These are phyloP conservation scores for Nasonia vitripennis DNA, from an alignment of 1,140 invertebrate genomes.

Conservation along the genomic window DNA sequence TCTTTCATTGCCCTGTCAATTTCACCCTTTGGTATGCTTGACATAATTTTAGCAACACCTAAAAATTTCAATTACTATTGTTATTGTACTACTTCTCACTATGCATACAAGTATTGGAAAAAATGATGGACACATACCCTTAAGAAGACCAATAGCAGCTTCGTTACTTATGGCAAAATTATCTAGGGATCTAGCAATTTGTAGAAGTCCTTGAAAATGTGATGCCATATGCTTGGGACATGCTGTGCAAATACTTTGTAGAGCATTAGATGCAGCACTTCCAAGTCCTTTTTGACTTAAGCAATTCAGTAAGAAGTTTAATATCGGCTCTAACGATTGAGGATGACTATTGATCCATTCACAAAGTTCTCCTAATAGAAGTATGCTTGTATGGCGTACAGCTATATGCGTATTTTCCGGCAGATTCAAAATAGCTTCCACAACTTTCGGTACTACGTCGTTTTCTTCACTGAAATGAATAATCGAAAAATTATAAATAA, in stretches of 20 bases:
- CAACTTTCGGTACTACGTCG: conserved; percentile 93
- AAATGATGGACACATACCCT: conserved; percentile 75
- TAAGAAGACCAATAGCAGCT: conserved; percentile 88
- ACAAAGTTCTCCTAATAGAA: conserved; percentile 93
- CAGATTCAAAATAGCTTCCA: conserved; percentile 91
- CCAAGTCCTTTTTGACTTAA: conserved; percentile 86
- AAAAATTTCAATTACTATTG: conserved; percentile 51
- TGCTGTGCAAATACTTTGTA: conserved; percentile 85
- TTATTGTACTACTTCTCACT: conserved; percentile 23
- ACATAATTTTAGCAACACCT: conserved; percentile 81
- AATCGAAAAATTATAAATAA: conserved; percentile 22
- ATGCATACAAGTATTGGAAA: not conserved
- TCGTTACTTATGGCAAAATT: conserved; percentile 87
- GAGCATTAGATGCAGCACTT: conserved; percentile 84
- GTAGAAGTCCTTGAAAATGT: conserved; percentile 88
- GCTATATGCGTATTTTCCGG: conserved; percentile 90
- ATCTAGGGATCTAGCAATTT: conserved; percentile 87
- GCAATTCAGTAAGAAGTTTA: conserved; percentile 86
- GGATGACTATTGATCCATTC: conserved; percentile 97
- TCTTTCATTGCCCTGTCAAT: conserved; percentile 85
- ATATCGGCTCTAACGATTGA: conserved; percentile 84
- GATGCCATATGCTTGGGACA: conserved; percentile 87
- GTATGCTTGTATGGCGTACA: conserved; percentile 91
- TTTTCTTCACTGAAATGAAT: conserved; percentile 87
- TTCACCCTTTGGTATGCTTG: conserved; percentile 78